A percentile compares a stretch with the other conserved stretches of the same genome.
Evolutionary conservation across 2,888 invertebrate genomes (phyloP).

Genomic region (Drosophila peninsularis): DNA sequence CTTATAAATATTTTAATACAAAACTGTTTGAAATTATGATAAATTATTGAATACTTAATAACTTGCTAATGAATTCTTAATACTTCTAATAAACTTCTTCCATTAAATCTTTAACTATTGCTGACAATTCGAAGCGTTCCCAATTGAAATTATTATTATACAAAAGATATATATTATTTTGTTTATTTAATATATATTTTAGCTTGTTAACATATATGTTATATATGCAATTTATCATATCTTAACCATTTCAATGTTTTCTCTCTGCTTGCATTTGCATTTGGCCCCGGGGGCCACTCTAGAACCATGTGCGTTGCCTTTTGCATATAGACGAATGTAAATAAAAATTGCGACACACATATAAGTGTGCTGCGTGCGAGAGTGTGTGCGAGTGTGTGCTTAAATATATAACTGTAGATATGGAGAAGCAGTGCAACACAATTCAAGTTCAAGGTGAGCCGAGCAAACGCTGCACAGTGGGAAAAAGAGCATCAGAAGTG

Average conservation of each 20-base stretch:
- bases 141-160: no score
- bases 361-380: not conserved
- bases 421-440: constrained; percentile 56
- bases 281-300: constrained; percentile 28
- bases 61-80: not conserved
- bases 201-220: not conserved
- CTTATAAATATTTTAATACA: no score
- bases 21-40: not conserved
- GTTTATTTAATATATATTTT: not conserved
- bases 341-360: constrained; percentile 24
- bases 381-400: not conserved
- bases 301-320: constrained; percentile 24
- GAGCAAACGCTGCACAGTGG: constrained; percentile 31
- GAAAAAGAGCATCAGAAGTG: no score
- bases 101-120: not conserved
- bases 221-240: constrained; percentile 1
- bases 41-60: not conserved
- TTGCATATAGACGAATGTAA: constrained; percentile 26
- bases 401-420: constrained; percentile 33
- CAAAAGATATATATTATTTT: not conserved
- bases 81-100: not conserved
- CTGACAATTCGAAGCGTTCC: not conserved
- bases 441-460: constrained; percentile 73
- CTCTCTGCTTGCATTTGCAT: constrained; percentile 22
- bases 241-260: not conserved